A percentile compares a stretch with the other conserved stretches of the same genome.
Conservation (phyloP, 1,140 invertebrate species). For the Steinernema feltiae region DNA sequence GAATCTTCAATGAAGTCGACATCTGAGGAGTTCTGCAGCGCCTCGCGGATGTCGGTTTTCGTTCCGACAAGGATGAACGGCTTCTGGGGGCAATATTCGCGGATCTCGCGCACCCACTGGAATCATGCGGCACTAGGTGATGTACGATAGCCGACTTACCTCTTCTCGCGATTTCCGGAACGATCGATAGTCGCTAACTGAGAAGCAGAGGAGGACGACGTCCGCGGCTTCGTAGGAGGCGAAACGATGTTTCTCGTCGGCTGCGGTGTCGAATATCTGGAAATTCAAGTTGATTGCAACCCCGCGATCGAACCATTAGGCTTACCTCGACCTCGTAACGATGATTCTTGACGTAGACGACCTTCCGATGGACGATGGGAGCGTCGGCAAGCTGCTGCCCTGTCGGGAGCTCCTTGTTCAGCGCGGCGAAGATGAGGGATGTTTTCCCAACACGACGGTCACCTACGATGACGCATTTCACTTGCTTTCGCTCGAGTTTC, state of each 20-base stretch:
- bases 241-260: neutral
- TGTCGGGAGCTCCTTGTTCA: neutral
- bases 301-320: neutral
- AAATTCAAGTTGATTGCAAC: neutral
- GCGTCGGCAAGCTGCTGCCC: neutral
- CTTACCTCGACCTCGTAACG: neutral
- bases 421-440: neutral
- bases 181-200: neutral
- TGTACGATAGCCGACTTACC: too few relatives aligned
- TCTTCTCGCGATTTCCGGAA: neutral
- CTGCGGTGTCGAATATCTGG: neutral
- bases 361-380: neutral
- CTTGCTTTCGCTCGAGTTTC: neutral
- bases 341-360: neutral
- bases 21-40: neutral
- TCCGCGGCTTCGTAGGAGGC: neutral
- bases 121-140: neutral
- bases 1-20: neutral
- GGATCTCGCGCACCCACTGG: neutral
- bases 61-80: neutral
- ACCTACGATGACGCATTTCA: neutral
- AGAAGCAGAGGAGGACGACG: neutral
- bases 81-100: neutral
- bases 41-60: neutral
- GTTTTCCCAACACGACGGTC: neutral